Conservation (phyloP, 2,888 invertebrate genomes). For the Tetanocera ferruginea region DNA sequence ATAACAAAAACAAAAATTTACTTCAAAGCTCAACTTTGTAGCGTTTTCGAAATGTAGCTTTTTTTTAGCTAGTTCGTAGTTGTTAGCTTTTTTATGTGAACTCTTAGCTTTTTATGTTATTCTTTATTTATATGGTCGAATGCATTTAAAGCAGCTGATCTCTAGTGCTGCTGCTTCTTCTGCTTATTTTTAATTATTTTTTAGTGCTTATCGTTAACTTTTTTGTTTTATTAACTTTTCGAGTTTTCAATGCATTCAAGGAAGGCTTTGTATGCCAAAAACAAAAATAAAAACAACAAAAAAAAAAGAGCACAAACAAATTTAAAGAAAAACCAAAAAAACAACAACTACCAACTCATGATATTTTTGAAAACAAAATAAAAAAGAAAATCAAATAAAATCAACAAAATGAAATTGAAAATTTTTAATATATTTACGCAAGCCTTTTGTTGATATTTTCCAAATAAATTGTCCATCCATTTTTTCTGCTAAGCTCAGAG, state of each 20-base stretch:
- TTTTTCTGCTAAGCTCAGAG: constrained; percentile 51
- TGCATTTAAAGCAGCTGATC: neutral
- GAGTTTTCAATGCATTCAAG: constrained; percentile 24
- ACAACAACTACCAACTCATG: constrained; percentile 6
- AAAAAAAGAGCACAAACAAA: constrained; percentile 22
- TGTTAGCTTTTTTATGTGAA: too few species aligned
- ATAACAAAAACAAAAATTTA: too few species aligned
- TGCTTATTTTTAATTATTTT: constrained; percentile 5
- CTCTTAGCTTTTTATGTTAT: neutral
- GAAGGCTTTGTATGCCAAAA: constrained; percentile 28
- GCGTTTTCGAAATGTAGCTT: too few species aligned
- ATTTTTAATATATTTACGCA: constrained; percentile 45
- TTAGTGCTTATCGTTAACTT: neutral
- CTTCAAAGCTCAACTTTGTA: too few species aligned
- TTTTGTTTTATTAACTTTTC: neutral
- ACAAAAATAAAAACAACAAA: neutral
- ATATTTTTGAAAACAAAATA: constrained; percentile 5
- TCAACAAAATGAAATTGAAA: constrained; percentile 28
- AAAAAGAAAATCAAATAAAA: constrained; percentile 13
- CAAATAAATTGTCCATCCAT: constrained; percentile 55
- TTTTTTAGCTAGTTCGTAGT: too few species aligned
- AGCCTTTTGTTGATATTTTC: constrained; percentile 38
- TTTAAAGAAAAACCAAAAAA: neutral
- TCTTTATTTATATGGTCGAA: neutral
- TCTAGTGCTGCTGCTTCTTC: neutral